Percentiles rank a stretch among this genome's conserved stretches.
Evolutionary conservation across 2,797 vertebrate species (phyloP).

Genomic region (Scolopax rusticola): DNA sequence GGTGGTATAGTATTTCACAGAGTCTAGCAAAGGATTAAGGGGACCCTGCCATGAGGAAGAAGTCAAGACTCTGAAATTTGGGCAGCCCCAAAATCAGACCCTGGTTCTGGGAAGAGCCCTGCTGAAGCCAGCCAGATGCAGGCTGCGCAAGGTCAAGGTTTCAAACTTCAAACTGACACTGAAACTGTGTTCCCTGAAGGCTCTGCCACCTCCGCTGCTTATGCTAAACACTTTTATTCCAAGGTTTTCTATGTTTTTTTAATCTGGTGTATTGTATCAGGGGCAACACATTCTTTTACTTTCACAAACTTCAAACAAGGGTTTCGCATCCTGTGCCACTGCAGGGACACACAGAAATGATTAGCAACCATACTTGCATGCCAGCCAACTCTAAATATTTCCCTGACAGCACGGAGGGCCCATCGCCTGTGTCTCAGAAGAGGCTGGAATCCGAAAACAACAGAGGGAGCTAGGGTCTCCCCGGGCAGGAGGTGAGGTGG

Average conservation of each 20-base stretch:
- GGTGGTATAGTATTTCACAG: not conserved
- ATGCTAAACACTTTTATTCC: not conserved
- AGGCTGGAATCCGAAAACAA: not conserved
- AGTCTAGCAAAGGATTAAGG: not conserved
- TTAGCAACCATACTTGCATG: not conserved
- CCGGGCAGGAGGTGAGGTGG: rapidly evolving
- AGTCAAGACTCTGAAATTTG: not conserved
- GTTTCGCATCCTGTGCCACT: not conserved
- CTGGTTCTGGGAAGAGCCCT: rapidly evolving
- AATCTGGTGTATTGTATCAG: not conserved
- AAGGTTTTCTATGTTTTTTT: not conserved
- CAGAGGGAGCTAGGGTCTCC: not conserved
- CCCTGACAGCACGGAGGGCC: not conserved
- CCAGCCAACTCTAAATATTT: not conserved
- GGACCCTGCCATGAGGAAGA: not conserved
- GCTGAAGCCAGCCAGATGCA: rapidly evolving
- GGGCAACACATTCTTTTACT: not conserved
- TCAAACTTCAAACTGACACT: not conserved
- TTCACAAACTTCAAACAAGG: not conserved
- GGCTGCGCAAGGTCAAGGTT: rapidly evolving
- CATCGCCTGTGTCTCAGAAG: not conserved
- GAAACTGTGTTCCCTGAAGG: not conserved
- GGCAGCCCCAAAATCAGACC: not conserved
- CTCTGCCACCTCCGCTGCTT: not conserved
- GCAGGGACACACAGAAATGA: not conserved